These are phyloP conservation scores for Sphecodes monilicornis DNA, from an alignment of 2,888 invertebrate species.

Conservation along the genomic window DNA sequence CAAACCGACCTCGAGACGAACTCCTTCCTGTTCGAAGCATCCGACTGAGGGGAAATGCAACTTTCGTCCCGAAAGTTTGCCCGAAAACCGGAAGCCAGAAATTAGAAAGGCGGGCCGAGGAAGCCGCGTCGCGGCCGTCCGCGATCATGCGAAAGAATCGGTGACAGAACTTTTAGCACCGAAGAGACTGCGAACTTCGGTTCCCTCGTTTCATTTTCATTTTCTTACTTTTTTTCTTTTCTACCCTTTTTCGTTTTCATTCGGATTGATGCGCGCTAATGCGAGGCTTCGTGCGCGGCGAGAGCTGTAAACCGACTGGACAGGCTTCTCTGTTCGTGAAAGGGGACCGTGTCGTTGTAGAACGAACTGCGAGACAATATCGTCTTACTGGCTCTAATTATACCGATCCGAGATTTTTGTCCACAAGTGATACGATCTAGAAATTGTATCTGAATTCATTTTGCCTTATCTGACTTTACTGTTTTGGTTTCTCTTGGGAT, in stretches of 20 bases:
- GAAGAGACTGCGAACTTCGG: background rate
- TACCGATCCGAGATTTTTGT: background rate
- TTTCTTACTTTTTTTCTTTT: background rate
- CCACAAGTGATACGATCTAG: background rate
- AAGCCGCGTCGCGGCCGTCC: slow-evolving; percentile 1
- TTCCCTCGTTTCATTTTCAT: background rate
- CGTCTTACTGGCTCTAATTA: background rate
- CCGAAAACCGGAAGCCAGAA: slow-evolving; percentile 65
- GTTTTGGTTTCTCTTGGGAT: no score
- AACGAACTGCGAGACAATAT: slow-evolving; percentile 5
- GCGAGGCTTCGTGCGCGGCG: background rate
- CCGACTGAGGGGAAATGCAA: slow-evolving; percentile 60
- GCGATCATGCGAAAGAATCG: slow-evolving; percentile 42
- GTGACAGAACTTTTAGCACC: slow-evolving; percentile 13
- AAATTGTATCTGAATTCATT: background rate
- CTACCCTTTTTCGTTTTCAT: background rate
- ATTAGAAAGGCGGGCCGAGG: slow-evolving; percentile 51
- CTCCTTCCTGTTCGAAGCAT: slow-evolving; percentile 78
- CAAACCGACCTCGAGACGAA: slow-evolving; percentile 82
- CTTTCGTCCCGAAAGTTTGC: slow-evolving; percentile 54
- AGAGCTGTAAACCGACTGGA: background rate
- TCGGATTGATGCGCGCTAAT: background rate
- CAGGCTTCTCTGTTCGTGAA: background rate
- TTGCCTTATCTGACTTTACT: background rate
- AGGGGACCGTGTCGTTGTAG: background rate